Percentiles rank a stretch among this genome's conserved stretches.
These are phyloP conservation scores for Sebastes variabilis DNA, from an alignment of 2,797 vertebrate genomes.

Conservation along the genomic window DNA sequence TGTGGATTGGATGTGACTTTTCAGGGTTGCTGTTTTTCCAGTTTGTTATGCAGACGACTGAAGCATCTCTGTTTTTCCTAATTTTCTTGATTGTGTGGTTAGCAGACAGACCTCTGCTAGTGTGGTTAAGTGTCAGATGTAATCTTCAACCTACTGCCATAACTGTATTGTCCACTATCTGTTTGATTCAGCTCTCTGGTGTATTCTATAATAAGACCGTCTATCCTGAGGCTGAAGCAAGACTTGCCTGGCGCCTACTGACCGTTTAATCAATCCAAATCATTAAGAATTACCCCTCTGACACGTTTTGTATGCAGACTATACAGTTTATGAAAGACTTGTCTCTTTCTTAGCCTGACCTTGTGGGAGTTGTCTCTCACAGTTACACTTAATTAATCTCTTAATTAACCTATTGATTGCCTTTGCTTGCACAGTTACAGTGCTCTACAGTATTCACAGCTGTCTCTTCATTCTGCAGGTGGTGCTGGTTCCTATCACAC, in stretches of 20 bases:
- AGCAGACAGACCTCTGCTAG: neutral
- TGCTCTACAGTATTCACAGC: conserved; percentile 35
- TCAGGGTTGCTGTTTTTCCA: conserved; percentile 6
- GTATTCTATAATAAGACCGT: conserved; percentile 7
- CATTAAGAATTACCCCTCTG: conserved; percentile 26
- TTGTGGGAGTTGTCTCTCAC: conserved; percentile 52
- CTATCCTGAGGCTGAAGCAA: neutral
- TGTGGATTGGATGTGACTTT: conserved; percentile 25
- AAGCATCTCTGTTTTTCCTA: neutral
- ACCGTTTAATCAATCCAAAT: conserved; percentile 22
- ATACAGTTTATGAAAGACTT: conserved; percentile 16
- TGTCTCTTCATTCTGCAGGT: conserved; percentile 31
- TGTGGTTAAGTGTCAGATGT: neutral
- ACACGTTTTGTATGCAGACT: conserved; percentile 27
- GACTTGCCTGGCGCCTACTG: neutral
- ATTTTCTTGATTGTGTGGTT: neutral
- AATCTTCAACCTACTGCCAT: neutral
- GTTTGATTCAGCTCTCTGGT: neutral
- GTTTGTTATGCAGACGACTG: conserved; percentile 19
- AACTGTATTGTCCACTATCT: neutral
- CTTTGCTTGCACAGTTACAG: conserved; percentile 34
- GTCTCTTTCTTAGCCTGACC: conserved; percentile 39
- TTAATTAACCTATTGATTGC: conserved; percentile 74
- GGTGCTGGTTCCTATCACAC: conserved; percentile 1
- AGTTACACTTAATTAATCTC: conserved; percentile 67